Evolutionary conservation across 2,888 invertebrate genomes (phyloP).

Genomic region (Rutpela maculata): DNA sequence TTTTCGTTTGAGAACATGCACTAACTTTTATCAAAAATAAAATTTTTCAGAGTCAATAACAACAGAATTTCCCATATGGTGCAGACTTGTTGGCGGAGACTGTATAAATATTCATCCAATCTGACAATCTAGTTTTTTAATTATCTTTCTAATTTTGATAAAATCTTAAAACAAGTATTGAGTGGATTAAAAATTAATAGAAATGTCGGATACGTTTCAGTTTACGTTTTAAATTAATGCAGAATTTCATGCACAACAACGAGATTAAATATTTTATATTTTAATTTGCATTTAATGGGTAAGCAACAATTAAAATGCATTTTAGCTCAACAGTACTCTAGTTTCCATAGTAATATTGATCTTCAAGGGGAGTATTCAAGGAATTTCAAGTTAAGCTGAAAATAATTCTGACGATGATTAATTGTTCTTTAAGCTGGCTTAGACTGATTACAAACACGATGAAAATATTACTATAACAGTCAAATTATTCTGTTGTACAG

Average conservation of each 20-base stretch:
- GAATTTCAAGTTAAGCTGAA: conserved; percentile 2
- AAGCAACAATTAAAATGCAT: conserved; percentile 24
- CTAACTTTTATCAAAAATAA: too few relatives aligned
- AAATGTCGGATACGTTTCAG: background rate
- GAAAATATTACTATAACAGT: background rate
- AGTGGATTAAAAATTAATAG: background rate
- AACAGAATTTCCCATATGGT: too few relatives aligned
- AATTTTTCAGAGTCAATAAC: too few relatives aligned
- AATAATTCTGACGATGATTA: background rate
- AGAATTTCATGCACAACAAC: background rate
- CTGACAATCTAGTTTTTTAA: too few relatives aligned
- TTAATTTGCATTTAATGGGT: conserved; percentile 16
- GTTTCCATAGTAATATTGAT: conserved; percentile 31
- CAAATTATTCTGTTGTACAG: too few relatives aligned
- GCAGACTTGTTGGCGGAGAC: too few relatives aligned
- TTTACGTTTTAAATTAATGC: background rate
- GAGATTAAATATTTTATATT: conserved; percentile 27
- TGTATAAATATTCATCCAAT: too few relatives aligned
- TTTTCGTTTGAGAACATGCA: too few relatives aligned
- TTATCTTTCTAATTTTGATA: too few relatives aligned
- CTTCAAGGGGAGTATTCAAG: background rate
- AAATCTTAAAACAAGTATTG: background rate
- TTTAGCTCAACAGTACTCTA: conserved; percentile 1
- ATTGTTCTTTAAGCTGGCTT: background rate
- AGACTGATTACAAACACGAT: background rate